These are phyloP conservation scores for Rhagologus leucostigma DNA, from an alignment of 2,113 vertebrate species.

Conservation along the genomic window DNA sequence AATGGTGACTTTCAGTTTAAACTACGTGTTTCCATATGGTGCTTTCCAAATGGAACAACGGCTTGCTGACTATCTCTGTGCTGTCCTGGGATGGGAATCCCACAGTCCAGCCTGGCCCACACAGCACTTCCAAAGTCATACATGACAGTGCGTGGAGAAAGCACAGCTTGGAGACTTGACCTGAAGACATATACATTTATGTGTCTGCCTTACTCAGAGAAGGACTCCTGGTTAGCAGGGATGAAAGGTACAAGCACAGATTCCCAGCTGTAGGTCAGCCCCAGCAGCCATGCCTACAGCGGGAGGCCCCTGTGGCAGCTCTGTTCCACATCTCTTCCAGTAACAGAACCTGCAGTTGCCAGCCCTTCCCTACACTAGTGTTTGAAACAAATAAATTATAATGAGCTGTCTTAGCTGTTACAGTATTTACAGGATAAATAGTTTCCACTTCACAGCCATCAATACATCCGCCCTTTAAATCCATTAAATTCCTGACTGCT, in stretches of 20 bases:
- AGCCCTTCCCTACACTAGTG: neutral
- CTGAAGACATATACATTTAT: neutral
- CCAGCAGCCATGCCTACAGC: neutral
- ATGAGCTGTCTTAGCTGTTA: conserved; percentile 45
- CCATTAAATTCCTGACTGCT: conserved; percentile 46
- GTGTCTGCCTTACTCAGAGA: neutral
- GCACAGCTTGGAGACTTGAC: neutral
- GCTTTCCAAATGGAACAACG: neutral
- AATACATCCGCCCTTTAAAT: conserved; percentile 38
- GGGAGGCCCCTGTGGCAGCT: neutral
- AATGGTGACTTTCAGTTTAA: neutral
- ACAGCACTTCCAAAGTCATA: neutral
- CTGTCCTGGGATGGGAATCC: neutral
- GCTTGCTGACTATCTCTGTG: neutral
- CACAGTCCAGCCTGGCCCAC: neutral
- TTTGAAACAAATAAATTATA: conserved; percentile 48
- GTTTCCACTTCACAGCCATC: conserved; percentile 61
- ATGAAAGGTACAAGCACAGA: neutral
- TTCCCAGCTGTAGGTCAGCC: neutral
- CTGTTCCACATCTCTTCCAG: neutral
- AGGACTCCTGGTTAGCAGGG: neutral
- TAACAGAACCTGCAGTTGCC: neutral
- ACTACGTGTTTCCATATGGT: rapidly evolving
- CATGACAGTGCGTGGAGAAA: neutral
- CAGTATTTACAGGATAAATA: conserved; percentile 65